Base-by-base conservation (phyloP, 2,113 vertebrate species). In the Pavo muticus region DNA sequence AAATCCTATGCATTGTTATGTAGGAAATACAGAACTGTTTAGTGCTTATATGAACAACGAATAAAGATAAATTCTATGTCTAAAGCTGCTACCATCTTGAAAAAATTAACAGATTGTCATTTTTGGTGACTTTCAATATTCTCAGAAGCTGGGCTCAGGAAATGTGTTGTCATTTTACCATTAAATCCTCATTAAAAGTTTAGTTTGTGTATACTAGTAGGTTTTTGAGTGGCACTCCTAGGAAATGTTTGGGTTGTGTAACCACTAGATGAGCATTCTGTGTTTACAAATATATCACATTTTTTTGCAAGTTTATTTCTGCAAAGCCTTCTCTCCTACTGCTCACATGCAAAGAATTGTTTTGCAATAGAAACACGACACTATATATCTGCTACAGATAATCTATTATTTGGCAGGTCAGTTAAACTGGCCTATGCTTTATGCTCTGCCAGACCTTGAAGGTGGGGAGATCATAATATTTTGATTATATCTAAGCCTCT, bases 381-480 rank as follows among this genome's bases (percentile, higher is more conserved):
- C 79, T 68, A 23, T 63, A 74, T 90, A 12, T 94, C 84, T 88
- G 35, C 78, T 86, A 88, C 91, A 97, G 85, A 78, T 91, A 93
- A 95, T 94, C 83, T 78, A 5, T 35, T 84, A 40, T 84, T 93
- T 88, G 69, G 18, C 83, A 91, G 76, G 42, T 93, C 91, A 84
- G n/a, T 56, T 68, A 16, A 60, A 85, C 1, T 67, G 42, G 29
- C 56, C 61, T 67, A 21, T 59, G 83, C 30, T 93, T 94, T 67
- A 84, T 87, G 65, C 48, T 92, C 39, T 77, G 83, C 64, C 91
- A 93, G 65, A 90, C 77, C 32, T 73, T 74, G 80, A 94, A 94
- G 88, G 83, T 95, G 79, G 59, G 37, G 84, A 91, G 71, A 91
- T 87, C 76, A 90, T 76, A 95, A 87, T 79, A 91, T 91, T 95